phyloP scores from a whole-genome alignment of 2,888 invertebrate genomes.

The Ctena decussata region DNA sequence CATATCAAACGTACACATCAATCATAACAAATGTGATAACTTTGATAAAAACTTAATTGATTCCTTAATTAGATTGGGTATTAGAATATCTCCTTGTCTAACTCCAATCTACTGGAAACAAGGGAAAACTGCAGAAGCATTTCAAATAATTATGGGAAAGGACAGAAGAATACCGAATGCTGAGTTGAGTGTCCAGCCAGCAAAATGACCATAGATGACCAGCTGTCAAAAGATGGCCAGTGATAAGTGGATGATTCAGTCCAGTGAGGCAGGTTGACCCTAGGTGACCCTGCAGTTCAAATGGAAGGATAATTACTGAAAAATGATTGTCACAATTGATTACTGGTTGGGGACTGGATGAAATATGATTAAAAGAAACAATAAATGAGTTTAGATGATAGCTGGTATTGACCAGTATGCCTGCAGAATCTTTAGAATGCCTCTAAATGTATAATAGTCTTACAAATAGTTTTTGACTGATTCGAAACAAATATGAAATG shows the following conservation, averaged over 20 bases:
- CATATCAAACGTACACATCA: slow-evolving; percentile 4
- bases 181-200: neutral
- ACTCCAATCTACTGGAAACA: neutral
- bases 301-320: slow-evolving; percentile 12
- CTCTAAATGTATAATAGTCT: too few species aligned
- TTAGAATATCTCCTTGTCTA: neutral
- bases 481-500: too few species aligned
- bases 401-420: too few species aligned
- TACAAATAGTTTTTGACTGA: too few species aligned
- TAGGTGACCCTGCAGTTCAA: slow-evolving; percentile 2
- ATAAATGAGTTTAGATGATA: slow-evolving; percentile 11
- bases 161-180: neutral
- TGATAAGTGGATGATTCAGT: slow-evolving; percentile 12
- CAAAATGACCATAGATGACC: neutral
- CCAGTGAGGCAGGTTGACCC: slow-evolving; percentile 5
- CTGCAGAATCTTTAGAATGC: too few species aligned
- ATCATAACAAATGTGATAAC: slow-evolving; percentile 5
- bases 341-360: slow-evolving; percentile 1
- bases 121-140: neutral
- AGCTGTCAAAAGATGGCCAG: neutral
- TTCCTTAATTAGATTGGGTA: slow-evolving; percentile 2
- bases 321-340: slow-evolving; percentile 2
- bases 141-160: neutral
- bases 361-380: slow-evolving; percentile 17
- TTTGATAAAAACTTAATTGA: slow-evolving; percentile 12